Base-by-base conservation (phyloP, 1,140 invertebrate genomes). In the Lepeophtheirus salmonis region DNA sequence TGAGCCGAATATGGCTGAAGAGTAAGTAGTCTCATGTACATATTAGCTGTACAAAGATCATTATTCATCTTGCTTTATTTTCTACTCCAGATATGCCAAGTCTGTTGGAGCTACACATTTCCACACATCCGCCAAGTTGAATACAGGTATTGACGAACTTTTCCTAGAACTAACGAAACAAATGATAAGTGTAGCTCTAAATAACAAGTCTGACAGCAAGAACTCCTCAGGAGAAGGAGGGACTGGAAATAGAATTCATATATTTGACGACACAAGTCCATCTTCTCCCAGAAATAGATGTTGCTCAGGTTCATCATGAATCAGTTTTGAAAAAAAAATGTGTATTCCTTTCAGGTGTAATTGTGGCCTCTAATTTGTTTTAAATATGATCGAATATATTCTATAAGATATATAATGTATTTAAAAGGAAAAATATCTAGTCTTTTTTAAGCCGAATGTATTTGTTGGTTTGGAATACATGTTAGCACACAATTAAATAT, bases 71-170 rank as follows among this genome's bases (percentile, higher is more conserved):
- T 60, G 20, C 17, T 62, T n/a, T 18, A 13, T 59, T 41, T 51
- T 49, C 12, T 49, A 13, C 71, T 72, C 64, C 64, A 90, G 87
- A 41, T 95, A 94, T 74, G 84, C 94, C 10, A 77, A 78, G 60
- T 84, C 85, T 66, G 92, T 97, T 10, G 89, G 87, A 48, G 94
- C 94, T n/a, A 79, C 80, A 63, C 92, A 97, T 73, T 89, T 83
- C 73, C 83, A 90, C 65, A 94, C 90, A 14, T 97, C 94, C 21
- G 95, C 95, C 0, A 97, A 97, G 74, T 70, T 83, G 20, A 96
- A 96, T 70, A 77, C 83, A 70, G 86, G 88, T 22, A 86, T 97
- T 18, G 85, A 94, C 68, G 89, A 96, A 65, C 75, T 97, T 68
- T 97, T 97, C 71, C 69, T 92, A 49, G 81, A 89, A 64, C 71